Percentiles rank a stretch among this genome's conserved stretches.
These are phyloP conservation scores for Drosophila histrio DNA, from an alignment of 2,888 invertebrate genomes.

Conservation along the genomic window DNA sequence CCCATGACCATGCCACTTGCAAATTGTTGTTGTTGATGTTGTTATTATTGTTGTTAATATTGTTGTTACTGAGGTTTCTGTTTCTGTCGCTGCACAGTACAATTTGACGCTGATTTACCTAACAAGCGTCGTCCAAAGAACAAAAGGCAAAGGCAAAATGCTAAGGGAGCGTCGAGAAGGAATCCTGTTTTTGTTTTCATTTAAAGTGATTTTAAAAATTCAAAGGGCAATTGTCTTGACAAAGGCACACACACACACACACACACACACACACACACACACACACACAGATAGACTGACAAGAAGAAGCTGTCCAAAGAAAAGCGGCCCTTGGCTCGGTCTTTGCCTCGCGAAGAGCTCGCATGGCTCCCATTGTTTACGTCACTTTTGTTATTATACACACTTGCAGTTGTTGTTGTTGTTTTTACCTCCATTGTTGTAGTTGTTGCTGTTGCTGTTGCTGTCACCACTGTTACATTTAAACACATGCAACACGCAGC, in stretches of 20 bases:
- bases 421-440: constrained; percentile 31
- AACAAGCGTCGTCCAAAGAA: constrained; percentile 67
- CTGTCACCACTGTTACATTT: constrained; percentile 49
- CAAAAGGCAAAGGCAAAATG: constrained; percentile 55
- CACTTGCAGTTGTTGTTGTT: constrained; percentile 38
- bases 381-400: constrained; percentile 68
- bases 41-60: constrained; percentile 29
- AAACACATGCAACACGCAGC: constrained; percentile 65
- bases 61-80: constrained; percentile 27
- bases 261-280: constrained; percentile 5
- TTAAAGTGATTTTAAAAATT: constrained; percentile 80
- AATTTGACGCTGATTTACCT: constrained; percentile 76
- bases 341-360: constrained; percentile 46
- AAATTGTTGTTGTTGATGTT: constrained; percentile 24
- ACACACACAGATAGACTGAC: neutral
- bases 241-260: constrained; percentile 27
- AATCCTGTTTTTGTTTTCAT: constrained; percentile 72
- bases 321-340: constrained; percentile 56
- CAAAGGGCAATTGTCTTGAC: constrained; percentile 75
- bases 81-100: constrained; percentile 46
- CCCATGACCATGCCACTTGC: neutral
- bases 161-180: constrained; percentile 14
- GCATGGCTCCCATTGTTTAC: constrained; percentile 61
- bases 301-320: constrained; percentile 36
- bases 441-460: constrained; percentile 32